Evolutionary conservation across 2,888 invertebrate species (phyloP), one percentile per base, ranked within the genome.

Genomic region (Drosophila macrothrix): DNA sequence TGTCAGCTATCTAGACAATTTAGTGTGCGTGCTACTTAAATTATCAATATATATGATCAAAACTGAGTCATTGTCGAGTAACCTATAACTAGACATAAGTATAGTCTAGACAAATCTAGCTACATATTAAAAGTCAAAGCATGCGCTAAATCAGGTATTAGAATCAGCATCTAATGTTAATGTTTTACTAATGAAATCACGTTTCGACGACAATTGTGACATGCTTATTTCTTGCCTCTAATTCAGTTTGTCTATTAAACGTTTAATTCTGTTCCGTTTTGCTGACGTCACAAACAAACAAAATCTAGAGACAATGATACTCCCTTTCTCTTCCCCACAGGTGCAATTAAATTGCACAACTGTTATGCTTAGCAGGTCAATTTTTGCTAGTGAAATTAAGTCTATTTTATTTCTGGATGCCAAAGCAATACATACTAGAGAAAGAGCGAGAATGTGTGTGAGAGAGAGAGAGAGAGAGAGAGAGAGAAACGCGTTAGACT

Each of bases 321-420:
- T 49, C 43, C 19, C 37, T 58, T 19, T 60, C 33, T 66, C 68
- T 65, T 35, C 14, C 82, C 61, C 73, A 56, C 56, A 76, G 60
- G 35, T 63, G 61, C 46, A 66, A 62, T 65, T 69, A 67, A 75
- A 73, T 80, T 76, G 72, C 79, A 81, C 84, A 88, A 84, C 74
- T 76, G 74, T 62, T 61, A 53, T 41, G 60, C 59, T 71, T 63
- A 61, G 53, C 31, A 29, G 22, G 58, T 46, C 2, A 25, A 25
- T 46, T 46, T 46, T 25, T 25, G 16, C 53, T 28, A 49, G 33
- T 62, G 62, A 70, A 73, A 39, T 67, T 49, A 70, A 43, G 33
- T 68, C 31, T 50, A 73, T 72, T 78, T 87, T 84, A 79, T 83
- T 74, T 66, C 50, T 49, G 52, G 62, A 71, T 66, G 33, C n/a